phyloP scores from a whole-genome alignment of 2,888 invertebrate species.

The Rhagonycha lutea region DNA sequence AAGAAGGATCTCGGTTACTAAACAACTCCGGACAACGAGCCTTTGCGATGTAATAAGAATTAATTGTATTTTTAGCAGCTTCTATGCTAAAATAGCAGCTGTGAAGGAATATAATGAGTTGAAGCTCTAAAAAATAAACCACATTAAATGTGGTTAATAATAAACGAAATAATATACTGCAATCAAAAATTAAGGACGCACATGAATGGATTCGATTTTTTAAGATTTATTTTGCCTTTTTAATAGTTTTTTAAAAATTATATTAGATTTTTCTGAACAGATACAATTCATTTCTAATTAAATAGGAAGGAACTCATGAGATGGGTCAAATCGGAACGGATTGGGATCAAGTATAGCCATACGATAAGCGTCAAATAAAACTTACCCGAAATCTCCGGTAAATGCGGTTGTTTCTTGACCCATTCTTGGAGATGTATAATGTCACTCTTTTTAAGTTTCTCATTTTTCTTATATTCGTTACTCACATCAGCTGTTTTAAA shows the following conservation, averaged over 20 bases:
- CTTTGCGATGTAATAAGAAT: slow-evolving; percentile 65
- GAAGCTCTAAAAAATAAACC: slow-evolving; percentile 25
- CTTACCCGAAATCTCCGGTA: slow-evolving; percentile 63
- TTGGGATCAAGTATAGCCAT: too few relatives aligned
- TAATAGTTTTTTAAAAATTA: too few relatives aligned
- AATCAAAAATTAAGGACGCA: too few relatives aligned
- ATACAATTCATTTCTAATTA: too few relatives aligned
- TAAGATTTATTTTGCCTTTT: too few relatives aligned
- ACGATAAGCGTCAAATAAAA: too few relatives aligned
- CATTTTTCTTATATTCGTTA: slow-evolving; percentile 65
- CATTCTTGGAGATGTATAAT: slow-evolving; percentile 64
- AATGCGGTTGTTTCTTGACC: slow-evolving; percentile 70
- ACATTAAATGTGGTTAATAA: too few relatives aligned
- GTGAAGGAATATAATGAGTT: slow-evolving; percentile 65
- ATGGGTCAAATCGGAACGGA: too few relatives aligned
- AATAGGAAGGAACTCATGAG: too few relatives aligned
- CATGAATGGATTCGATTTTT: too few relatives aligned
- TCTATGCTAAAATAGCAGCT: slow-evolving; percentile 68
- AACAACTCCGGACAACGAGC: slow-evolving; percentile 67
- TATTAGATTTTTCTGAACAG: too few relatives aligned
- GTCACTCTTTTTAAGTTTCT: slow-evolving; percentile 64
- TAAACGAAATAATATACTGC: too few relatives aligned
- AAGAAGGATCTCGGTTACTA: slow-evolving; percentile 60
- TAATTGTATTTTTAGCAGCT: slow-evolving; percentile 68
- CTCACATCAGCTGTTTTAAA: slow-evolving; percentile 45